phyloP scores from a whole-genome alignment of 2,113 vertebrate species.

The Odocoileus hemionus region DNA sequence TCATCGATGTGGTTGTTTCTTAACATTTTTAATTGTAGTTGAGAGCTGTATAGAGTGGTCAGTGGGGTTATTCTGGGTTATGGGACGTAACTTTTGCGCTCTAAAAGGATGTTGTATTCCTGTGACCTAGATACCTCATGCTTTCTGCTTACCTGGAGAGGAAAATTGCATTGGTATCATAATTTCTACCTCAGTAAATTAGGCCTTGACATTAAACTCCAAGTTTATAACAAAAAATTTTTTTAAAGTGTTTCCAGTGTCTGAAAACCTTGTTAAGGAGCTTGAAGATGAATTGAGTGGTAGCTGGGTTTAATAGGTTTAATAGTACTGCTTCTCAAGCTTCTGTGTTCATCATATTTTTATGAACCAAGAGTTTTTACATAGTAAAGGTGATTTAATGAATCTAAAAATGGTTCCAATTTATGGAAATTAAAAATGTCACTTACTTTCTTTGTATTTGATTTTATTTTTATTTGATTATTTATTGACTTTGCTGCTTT shows the following conservation, averaged over 20 bases:
- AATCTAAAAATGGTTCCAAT: neutral
- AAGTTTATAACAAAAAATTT: neutral
- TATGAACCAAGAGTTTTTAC: neutral
- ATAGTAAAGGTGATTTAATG: neutral
- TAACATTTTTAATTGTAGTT: neutral
- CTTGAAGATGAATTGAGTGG: neutral
- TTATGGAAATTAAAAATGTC: constrained; percentile 7
- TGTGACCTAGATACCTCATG: neutral
- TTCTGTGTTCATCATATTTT: neutral
- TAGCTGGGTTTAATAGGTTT: constrained; percentile 1
- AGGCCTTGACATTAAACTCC: neutral
- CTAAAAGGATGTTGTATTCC: neutral
- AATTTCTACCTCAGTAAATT: neutral
- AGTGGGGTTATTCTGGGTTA: neutral
- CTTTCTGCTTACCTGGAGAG: neutral
- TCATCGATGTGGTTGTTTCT: neutral
- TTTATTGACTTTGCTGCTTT: constrained; percentile 61
- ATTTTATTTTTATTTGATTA: neutral
- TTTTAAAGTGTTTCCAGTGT: neutral
- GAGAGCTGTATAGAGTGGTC: neutral
- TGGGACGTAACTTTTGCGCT: neutral
- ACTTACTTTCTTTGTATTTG: neutral
- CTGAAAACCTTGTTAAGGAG: neutral
- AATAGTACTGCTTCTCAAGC: neutral
- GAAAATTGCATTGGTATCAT: neutral